Base-by-base conservation (phyloP, 1,140 invertebrate genomes). In the Pachyrhynchus sulphureomaculatus region DNA sequence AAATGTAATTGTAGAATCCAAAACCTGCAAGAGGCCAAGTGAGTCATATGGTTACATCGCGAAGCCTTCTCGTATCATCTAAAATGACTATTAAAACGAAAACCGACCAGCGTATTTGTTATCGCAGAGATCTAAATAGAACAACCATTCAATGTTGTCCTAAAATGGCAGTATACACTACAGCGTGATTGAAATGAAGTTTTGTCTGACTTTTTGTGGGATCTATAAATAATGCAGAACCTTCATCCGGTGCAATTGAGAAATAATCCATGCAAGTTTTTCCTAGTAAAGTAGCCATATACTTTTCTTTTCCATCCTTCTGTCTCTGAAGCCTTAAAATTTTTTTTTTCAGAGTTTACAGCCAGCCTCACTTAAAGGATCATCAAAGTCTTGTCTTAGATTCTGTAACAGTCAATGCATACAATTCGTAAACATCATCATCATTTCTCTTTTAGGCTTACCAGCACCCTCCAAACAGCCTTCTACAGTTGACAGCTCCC, bases 141-240 rank as follows among this genome's bases (percentile, higher is more conserved):
- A 81, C 72, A 94, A 83, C 95, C 95, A 99, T 77, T 98, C 92
- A 29, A 97, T 81, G 52, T 86, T 83, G 60, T 81, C 80, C 78
- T 91, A 88, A 69, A 92, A 86, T n/a, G n/a, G 72, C 85, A 86
- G 69, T 88, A 86, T 13, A 89, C 83, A 72, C 88, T 91, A 53
- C 92, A 89, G 96, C 79, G 78, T 98, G 99, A 42, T 99, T 85
- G 24, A 98, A 83, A 78, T 99, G 97, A 0, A 99, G 81, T 72
- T 99, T 69, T 88, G 86, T 36, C 94, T 80, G 0, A 96, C 94
- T 77, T 88, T 90, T 73, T 95, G 86, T n/a, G n/a, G 99, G 74
- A 76, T 98, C 96, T 67, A 86, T 85, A 71, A 98, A 93, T 15
- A 98, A 81, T 24, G 86, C 82, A 2, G 97, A 78, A 2, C 92